phyloP scores from a whole-genome alignment of 2,113 vertebrate genomes.

The Sterna hirundo region DNA sequence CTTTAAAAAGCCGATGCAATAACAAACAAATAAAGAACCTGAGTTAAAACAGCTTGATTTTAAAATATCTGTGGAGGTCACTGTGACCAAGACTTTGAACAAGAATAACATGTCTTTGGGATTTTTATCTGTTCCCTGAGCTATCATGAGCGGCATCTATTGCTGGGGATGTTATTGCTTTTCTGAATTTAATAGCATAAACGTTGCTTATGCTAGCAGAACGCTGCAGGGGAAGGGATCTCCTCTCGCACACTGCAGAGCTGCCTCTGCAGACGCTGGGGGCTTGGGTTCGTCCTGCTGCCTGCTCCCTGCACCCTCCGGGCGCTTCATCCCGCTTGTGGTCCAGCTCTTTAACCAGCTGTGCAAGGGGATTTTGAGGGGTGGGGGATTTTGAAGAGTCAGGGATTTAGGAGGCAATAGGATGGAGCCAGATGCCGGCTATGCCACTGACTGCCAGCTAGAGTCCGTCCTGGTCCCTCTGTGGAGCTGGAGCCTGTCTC shows the following conservation, averaged over 20 bases:
- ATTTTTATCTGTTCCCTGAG: conserved; percentile 9
- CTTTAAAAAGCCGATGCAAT: not conserved
- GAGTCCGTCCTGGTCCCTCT: not conserved
- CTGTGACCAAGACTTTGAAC: conserved; percentile 13
- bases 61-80: conserved; percentile 17
- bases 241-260: not conserved
- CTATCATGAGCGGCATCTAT: not conserved
- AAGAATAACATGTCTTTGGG: not conserved
- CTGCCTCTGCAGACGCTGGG: rapidly evolving
- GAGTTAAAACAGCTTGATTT: not conserved
- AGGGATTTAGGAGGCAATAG: not conserved
- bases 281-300: not conserved
- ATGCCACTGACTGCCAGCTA: not conserved
- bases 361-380: not conserved
- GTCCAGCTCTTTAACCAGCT: not conserved
- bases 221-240: not conserved
- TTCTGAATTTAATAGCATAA: not conserved
- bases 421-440: not conserved
- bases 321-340: rapidly evolving
- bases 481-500: not conserved
- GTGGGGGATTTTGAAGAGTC: not conserved
- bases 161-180: conserved; percentile 32
- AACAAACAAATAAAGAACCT: not conserved
- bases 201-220: not conserved
- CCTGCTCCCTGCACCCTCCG: not conserved